Evolutionary conservation across 2,113 vertebrate species (phyloP).

Genomic region (Gambusia holbrooki): DNA sequence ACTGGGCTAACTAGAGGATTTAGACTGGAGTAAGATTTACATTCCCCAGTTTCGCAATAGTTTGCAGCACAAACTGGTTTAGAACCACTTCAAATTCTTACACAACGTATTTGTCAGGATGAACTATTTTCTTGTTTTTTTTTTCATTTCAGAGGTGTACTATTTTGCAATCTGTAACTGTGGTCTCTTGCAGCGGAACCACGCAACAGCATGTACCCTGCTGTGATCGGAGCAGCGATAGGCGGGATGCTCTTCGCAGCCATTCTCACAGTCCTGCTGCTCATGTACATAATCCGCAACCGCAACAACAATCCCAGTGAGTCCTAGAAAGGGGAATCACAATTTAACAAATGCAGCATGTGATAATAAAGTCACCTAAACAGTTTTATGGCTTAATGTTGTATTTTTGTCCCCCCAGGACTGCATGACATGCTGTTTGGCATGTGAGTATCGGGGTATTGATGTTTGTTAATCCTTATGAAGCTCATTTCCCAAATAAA

Average conservation of each 20-base stretch:
- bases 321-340: constrained; percentile 52
- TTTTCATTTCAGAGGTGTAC: constrained; percentile 6
- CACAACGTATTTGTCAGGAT: background rate
- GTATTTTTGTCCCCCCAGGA: constrained; percentile 65
- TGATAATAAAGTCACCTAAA: background rate
- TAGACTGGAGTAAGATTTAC: background rate
- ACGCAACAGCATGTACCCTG: constrained; percentile 80
- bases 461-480: background rate
- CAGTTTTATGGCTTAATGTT: background rate
- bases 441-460: constrained; percentile 75
- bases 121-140: background rate
- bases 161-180: constrained; percentile 63
- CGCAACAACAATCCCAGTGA: constrained; percentile 85
- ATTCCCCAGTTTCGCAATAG: background rate
- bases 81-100: constrained; percentile 29
- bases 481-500: background rate
- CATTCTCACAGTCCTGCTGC: constrained; percentile 76
- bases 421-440: constrained; percentile 86
- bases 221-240: constrained; percentile 84
- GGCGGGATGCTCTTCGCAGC: constrained; percentile 84
- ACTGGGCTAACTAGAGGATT: background rate
- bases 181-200: constrained; percentile 83
- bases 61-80: constrained; percentile 23
- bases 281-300: constrained; percentile 83
- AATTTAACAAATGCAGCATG: background rate